These are phyloP conservation scores for Disparrhopalites patrizii DNA, from an alignment of 2,888 invertebrate species.

Conservation along the genomic window DNA sequence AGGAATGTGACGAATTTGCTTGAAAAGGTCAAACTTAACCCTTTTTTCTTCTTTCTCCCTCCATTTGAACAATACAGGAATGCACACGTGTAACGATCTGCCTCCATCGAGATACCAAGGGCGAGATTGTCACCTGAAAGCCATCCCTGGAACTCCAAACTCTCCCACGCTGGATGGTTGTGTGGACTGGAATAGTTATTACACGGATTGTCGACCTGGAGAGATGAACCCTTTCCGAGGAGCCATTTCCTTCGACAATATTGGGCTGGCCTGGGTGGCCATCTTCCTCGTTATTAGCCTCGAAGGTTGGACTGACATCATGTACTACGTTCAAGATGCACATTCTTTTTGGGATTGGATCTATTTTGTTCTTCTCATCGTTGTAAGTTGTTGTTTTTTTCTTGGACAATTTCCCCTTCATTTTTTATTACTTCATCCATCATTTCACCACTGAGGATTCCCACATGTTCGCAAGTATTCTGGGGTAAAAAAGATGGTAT, in stretches of 20 bases:
- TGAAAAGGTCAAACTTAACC: too few species aligned
- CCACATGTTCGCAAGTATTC: too few species aligned
- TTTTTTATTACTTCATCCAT: slow-evolving; percentile 6
- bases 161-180: slow-evolving; percentile 66
- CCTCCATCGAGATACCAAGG: slow-evolving; percentile 67
- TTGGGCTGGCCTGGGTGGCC: slow-evolving; percentile 99
- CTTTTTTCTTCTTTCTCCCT: not conserved
- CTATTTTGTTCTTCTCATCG: slow-evolving; percentile 97
- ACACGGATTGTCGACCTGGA: slow-evolving; percentile 86
- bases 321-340: slow-evolving; percentile 99
- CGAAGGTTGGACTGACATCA: slow-evolving; percentile 89
- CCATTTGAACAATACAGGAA: slow-evolving; percentile 51
- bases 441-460: too few species aligned
- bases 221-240: slow-evolving; percentile 97
- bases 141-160: slow-evolving; percentile 56
- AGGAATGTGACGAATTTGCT: too few species aligned
- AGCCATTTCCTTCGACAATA: slow-evolving; percentile 99
- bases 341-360: slow-evolving; percentile 99
- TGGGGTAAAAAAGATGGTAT: too few species aligned
- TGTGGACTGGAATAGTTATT: slow-evolving; percentile 99
- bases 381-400: slow-evolving; percentile 78
- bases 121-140: slow-evolving; percentile 68
- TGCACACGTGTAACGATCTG: slow-evolving; percentile 83
- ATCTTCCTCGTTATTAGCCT: slow-evolving; percentile 99
- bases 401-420: not conserved